Evolutionary conservation across 1,140 invertebrate species (phyloP).

Genomic region (Goniozus legneri): DNA sequence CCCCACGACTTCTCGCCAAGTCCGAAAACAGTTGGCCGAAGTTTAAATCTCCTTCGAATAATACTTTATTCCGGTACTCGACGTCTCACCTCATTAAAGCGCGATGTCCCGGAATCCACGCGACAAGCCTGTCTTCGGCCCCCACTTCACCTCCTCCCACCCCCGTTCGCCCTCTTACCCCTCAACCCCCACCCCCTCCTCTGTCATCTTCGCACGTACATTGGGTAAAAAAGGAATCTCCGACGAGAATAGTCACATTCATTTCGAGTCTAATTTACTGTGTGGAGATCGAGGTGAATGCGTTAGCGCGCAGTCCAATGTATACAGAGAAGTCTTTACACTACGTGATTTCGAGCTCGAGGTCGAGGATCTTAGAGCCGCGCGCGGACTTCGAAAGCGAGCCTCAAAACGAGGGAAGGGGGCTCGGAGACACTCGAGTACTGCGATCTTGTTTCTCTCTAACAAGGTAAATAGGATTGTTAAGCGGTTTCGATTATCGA

Average conservation of each 20-base stretch:
- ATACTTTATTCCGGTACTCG: constrained; percentile 23
- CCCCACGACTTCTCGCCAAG: constrained; percentile 34
- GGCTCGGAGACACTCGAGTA: no score
- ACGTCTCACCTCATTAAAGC: constrained; percentile 36
- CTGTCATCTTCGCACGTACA: not conserved
- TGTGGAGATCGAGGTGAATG: constrained; percentile 25
- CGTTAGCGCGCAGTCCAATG: constrained; percentile 11
- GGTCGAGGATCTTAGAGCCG: no score
- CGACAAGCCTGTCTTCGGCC: constrained; percentile 1
- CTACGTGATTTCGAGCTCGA: constrained; percentile 20
- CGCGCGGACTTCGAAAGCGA: no score
- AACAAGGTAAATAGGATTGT: constrained; percentile 31
- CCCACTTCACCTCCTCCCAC: not conserved
- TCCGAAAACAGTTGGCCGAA: constrained; percentile 42
- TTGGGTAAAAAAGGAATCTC: constrained; percentile 8
- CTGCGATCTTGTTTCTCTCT: no score
- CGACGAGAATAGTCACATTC: constrained; percentile 34
- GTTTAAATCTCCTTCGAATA: constrained; percentile 47
- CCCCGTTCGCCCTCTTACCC: not conserved
- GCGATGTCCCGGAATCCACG: constrained; percentile 18
- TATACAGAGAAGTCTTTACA: constrained; percentile 14
- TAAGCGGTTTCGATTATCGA: constrained; percentile 21
- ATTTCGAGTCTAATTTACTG: constrained; percentile 29
- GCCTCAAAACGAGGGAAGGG: no score
- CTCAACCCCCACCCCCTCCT: not conserved